Evolutionary conservation across 2,888 invertebrate genomes (phyloP).

Genomic region (Hermodice carunculata): DNA sequence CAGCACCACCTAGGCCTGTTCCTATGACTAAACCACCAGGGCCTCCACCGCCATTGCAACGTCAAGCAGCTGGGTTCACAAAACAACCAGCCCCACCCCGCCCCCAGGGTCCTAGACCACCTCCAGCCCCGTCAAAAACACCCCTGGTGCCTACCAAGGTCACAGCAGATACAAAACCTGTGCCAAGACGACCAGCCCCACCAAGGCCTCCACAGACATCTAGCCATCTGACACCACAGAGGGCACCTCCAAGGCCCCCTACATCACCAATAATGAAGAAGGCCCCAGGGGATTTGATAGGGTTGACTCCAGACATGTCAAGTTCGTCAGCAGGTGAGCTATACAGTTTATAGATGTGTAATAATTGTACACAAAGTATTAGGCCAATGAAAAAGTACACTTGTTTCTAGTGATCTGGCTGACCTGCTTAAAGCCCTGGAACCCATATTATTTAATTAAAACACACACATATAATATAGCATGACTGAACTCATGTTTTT

Average conservation of each 20-base stretch:
- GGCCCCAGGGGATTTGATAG: conserved; percentile 47
- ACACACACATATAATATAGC: too few relatives aligned
- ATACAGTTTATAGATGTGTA: background rate
- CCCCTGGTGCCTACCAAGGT: conserved; percentile 41
- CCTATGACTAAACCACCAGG: too few relatives aligned
- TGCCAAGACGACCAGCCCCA: conserved; percentile 55
- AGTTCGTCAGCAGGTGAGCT: background rate
- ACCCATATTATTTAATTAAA: too few relatives aligned
- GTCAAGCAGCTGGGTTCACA: too few relatives aligned
- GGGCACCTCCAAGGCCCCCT: too few relatives aligned
- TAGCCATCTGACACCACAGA: too few relatives aligned
- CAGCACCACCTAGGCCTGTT: too few relatives aligned
- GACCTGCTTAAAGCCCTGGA: too few relatives aligned
- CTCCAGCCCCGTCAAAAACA: conserved; percentile 48
- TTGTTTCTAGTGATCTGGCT: too few relatives aligned
- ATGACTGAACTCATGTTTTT: too few relatives aligned
- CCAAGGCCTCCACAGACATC: conserved; percentile 19
- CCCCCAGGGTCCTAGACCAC: conserved; percentile 52
- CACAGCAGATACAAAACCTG: conserved; percentile 7
- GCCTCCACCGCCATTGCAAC: too few relatives aligned
- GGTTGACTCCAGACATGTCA: conserved; percentile 54
- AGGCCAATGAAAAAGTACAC: too few relatives aligned
- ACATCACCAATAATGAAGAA: background rate
- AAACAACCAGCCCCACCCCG: conserved; percentile 60
- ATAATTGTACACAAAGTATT: background rate